Conservation (phyloP, 2,888 invertebrate genomes). For the Sinelater perroti region DNA sequence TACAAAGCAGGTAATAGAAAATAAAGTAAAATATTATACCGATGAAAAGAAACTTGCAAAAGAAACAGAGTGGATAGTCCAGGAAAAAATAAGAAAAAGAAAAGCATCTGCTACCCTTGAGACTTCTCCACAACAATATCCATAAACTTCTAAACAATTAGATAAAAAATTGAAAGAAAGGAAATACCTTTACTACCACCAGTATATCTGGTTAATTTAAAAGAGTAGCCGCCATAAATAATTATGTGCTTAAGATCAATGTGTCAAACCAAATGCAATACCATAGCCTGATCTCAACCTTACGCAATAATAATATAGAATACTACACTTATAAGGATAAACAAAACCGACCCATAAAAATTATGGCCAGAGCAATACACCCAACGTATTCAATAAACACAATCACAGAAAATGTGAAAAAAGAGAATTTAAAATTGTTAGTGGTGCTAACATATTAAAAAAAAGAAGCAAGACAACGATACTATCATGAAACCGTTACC, state of each 20-base stretch:
- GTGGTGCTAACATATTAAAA: too few relatives aligned
- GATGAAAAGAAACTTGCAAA: constrained; percentile 21
- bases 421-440: too few relatives aligned
- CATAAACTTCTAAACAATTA: constrained; percentile 22
- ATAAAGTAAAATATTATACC: too few relatives aligned
- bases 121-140: constrained; percentile 16
- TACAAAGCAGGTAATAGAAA: constrained; percentile 23
- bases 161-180: constrained; percentile 17
- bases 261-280: constrained; percentile 24
- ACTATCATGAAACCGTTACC: constrained; percentile 16
- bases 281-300: constrained; percentile 7
- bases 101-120: constrained; percentile 20
- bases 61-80: constrained; percentile 26
- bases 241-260: too few relatives aligned
- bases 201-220: constrained; percentile 21
- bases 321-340: constrained; percentile 25
- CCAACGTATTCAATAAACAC: constrained; percentile 20
- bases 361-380: constrained; percentile 28
- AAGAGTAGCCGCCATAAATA: constrained; percentile 27
- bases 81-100: constrained; percentile 27
- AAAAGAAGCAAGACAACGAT: constrained; percentile 14
- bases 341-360: constrained; percentile 23
- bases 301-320: constrained; percentile 13
- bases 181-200: constrained; percentile 25
- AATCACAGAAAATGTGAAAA: constrained; percentile 14